These are phyloP conservation scores for Lithophane semibrunnea DNA, from an alignment of 2,888 invertebrate species.

Conservation along the genomic window DNA sequence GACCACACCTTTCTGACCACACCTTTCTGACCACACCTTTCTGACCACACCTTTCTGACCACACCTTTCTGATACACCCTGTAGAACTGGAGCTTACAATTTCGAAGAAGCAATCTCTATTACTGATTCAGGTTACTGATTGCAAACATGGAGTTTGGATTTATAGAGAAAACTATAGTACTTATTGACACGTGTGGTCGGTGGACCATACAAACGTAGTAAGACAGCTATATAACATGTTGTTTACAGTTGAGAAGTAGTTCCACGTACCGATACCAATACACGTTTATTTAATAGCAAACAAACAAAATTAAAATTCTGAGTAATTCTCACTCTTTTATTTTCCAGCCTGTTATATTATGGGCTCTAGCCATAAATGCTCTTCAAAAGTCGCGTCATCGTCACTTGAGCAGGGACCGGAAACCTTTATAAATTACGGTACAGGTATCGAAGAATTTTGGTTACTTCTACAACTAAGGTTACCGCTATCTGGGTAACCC, in stretches of 20 bases:
- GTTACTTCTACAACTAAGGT: no score
- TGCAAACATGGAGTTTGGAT: background rate
- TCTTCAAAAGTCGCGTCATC: background rate
- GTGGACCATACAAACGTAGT: background rate
- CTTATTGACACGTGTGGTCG: background rate
- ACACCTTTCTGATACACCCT: no score
- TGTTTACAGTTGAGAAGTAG: background rate
- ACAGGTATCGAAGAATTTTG: no score
- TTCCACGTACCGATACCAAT: conserved; percentile 8
- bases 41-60: no score
- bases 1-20: no score
- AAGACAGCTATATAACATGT: background rate
- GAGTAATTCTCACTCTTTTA: background rate
- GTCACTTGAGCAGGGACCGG: background rate
- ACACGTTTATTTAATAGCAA: conserved; percentile 10
- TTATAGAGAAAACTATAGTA: background rate
- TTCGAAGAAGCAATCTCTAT: background rate
- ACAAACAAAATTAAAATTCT: conserved; percentile 5
- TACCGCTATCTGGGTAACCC: no score
- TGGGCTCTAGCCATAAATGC: background rate
- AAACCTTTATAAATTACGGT: no score
- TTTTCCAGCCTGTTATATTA: background rate
- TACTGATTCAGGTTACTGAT: background rate
- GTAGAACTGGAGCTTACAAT: background rate
- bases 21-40: no score